A percentile compares a stretch with the other conserved stretches of the same genome.
Evolutionary conservation across 1,140 invertebrate genomes (phyloP).

Genomic region (Bombus waltoni): DNA sequence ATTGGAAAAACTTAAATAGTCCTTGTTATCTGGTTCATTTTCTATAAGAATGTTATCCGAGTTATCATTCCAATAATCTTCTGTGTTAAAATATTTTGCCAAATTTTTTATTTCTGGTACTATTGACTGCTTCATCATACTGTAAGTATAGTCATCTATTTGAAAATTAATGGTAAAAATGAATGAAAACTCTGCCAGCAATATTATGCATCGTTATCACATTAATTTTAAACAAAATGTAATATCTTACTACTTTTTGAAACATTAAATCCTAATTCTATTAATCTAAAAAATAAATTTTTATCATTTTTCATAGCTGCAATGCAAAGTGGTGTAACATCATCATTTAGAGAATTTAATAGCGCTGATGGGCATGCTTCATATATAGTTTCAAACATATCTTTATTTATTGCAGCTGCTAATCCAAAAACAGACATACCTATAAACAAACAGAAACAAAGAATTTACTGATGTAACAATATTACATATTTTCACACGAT

Average conservation of each 20-base stretch:
- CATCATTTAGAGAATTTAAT: conserved; percentile 68
- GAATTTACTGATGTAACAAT: not conserved
- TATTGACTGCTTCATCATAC: conserved; percentile 75
- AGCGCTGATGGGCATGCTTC: conserved; percentile 70
- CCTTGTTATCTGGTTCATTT: not conserved
- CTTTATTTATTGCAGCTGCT: conserved; percentile 71
- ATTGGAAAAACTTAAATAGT: conserved; percentile 4
- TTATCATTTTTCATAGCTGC: conserved; percentile 79
- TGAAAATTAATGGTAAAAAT: conserved; percentile 29
- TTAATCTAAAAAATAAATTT: conserved; percentile 71
- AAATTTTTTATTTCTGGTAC: conserved; percentile 72
- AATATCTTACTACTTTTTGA: conserved; percentile 68
- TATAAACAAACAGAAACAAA: conserved; percentile 37
- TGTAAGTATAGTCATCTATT: conserved; percentile 75
- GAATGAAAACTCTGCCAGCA: no score
- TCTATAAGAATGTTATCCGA: conserved; percentile 68
- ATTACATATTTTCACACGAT: no score
- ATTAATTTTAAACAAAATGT: conserved; percentile 12
- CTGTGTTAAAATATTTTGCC: conserved; percentile 61
- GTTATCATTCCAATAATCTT: conserved; percentile 76
- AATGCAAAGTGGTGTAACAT: conserved; percentile 77
- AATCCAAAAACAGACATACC: conserved; percentile 76
- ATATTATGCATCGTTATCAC: not conserved
- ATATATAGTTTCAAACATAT: conserved; percentile 76
- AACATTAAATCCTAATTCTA: conserved; percentile 69